These are phyloP conservation scores for Zingel zingel DNA, from an alignment of 2,113 vertebrate genomes.

Conservation along the genomic window DNA sequence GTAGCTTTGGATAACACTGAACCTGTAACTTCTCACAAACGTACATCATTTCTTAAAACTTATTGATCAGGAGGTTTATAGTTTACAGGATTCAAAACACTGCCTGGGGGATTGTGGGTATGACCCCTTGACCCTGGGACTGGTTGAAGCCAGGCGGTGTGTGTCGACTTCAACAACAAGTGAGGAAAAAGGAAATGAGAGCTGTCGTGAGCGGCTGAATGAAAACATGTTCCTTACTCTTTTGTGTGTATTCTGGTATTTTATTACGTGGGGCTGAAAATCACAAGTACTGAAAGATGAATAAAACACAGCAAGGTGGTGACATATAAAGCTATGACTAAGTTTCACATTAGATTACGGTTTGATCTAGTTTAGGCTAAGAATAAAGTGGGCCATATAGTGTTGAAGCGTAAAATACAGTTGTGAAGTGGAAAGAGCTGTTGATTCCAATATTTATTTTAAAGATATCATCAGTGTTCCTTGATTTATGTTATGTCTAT, in stretches of 20 bases:
- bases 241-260: constrained; percentile 24
- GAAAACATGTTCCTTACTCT: neutral
- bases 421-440: neutral
- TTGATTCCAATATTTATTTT: neutral
- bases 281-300: neutral
- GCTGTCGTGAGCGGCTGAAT: constrained; percentile 16
- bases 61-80: constrained; percentile 28
- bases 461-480: neutral
- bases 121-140: constrained; percentile 38
- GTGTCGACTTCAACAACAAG: neutral
- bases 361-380: neutral
- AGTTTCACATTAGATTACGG: constrained; percentile 11
- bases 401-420: neutral
- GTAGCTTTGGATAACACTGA: constrained; percentile 27
- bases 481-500: neutral
- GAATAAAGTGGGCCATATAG: neutral
- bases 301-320: constrained; percentile 12
- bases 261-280: constrained; percentile 27
- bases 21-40: constrained; percentile 12
- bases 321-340: neutral
- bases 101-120: constrained; percentile 40
- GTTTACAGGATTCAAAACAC: constrained; percentile 29
- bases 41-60: constrained; percentile 18
- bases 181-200: constrained; percentile 28
- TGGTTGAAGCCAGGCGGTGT: constrained; percentile 6